A percentile compares a stretch with the other conserved stretches of the same genome.
phyloP scores from a whole-genome alignment of 2,113 vertebrate genomes.

The Calyptomena viridis region DNA sequence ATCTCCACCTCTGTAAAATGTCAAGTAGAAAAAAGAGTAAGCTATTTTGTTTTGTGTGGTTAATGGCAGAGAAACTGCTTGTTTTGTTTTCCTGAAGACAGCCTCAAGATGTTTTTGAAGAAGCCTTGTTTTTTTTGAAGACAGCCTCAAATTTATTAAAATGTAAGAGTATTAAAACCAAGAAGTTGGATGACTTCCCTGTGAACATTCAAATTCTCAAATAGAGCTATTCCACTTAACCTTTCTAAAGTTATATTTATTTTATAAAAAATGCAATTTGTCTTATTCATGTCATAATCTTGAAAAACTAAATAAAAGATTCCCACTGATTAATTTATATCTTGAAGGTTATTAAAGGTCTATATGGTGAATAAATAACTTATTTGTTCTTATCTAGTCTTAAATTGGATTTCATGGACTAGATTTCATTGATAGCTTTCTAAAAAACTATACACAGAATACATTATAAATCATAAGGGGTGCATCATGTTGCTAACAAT shows the following conservation, averaged over 20 bases:
- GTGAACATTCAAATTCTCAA: not conserved
- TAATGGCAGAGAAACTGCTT: not conserved
- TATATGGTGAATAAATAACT: not conserved
- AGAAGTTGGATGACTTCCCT: not conserved
- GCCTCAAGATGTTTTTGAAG: not conserved
- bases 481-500: not conserved
- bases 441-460: not conserved
- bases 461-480: not conserved
- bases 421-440: not conserved
- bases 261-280: not conserved
- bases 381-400: not conserved
- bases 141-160: not conserved
- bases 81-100: not conserved
- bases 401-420: not conserved
- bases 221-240: not conserved
- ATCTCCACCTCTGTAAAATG: not conserved
- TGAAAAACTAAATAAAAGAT: not conserved
- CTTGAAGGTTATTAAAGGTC: not conserved
- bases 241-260: not conserved
- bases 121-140: not conserved
- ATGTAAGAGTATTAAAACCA: not conserved
- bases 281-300: not conserved
- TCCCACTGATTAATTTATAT: not conserved
- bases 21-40: not conserved
- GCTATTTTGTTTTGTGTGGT: not conserved